Base-by-base conservation (phyloP, 2,113 vertebrate genomes). In the Sinosuthora webbiana region DNA sequence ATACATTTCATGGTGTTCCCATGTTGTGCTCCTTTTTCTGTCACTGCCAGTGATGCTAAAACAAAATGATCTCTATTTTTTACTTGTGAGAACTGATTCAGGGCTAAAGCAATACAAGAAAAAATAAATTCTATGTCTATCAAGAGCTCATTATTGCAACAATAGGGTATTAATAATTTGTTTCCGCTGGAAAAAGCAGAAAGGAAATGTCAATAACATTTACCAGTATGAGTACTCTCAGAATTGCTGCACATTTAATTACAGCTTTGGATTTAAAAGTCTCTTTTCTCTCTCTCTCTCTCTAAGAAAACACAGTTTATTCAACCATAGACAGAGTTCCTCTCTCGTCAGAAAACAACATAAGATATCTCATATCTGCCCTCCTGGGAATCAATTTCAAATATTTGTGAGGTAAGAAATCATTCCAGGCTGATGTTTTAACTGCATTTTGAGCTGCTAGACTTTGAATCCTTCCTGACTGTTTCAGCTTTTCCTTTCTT, bases 191-290 rank as follows among this genome's bases (percentile, higher is more conserved):
- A 85, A 85, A 80, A 94, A 63, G 16, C 45, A 74, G 44, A 78
- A 86, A 70, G 31, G 20, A 94, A 94, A 92, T 70, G 79, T 87
- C 75, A 83, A 87, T 96, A 89, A 71, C 44, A 68, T 95, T 95
- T 94, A 74, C 60, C 41, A 63, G 8, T 71, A 55, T 84, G 76
- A 93, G 86, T 83, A 71, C 52, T 63, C 63, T 60, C 37, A 53
- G n/a, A 93, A 90, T 78, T 74, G 37, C 52, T 81, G 56, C 57
- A 62, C 39, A 49, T 75, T 89, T 93, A 94, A 94, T 95, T 95
- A 67, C 37, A 68, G 25, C 18, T 86, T 93, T 78, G 60, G 44
- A 71, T 92, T 90, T 92, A 37, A 82, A 93, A 91, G 31, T 50
- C 42, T 88, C 15, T 87, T 50, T 39, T 39, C 11, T 91, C 28